phyloP scores from a whole-genome alignment of 2,797 vertebrate species.

The Lithobates sylvaticus region DNA sequence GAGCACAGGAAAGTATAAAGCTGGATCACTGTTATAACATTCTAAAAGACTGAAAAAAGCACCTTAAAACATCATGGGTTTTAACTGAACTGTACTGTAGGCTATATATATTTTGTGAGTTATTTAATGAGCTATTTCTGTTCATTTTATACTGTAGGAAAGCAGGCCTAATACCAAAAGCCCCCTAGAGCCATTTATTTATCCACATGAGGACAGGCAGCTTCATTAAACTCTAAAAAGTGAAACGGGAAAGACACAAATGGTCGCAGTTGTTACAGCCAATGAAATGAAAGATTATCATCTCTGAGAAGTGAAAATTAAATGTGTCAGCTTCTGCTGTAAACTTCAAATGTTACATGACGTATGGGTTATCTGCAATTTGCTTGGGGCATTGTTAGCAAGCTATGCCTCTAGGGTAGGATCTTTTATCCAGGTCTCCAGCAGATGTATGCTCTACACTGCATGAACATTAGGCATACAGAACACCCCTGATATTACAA shows the following conservation, averaged over 20 bases:
- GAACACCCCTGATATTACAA: conserved; percentile 69
- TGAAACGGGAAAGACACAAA: conserved; percentile 71
- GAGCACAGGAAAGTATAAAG: conserved; percentile 51
- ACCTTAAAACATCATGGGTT: conserved; percentile 60
- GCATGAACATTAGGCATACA: conserved; percentile 68
- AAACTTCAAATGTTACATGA: conserved; percentile 68
- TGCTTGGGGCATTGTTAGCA: conserved; percentile 94
- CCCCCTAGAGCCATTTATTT: conserved; percentile 67
- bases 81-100: conserved; percentile 57
- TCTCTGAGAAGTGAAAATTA: conserved; percentile 81
- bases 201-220: conserved; percentile 54
- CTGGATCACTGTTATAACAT: conserved; percentile 50
- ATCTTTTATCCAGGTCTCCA: conserved; percentile 82
- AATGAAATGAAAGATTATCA: conserved; percentile 83
- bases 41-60: conserved; percentile 48
- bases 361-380: conserved; percentile 81
- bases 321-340: conserved; percentile 72
- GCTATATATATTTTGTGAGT: conserved; percentile 66
- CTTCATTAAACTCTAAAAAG: conserved; percentile 71
- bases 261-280: conserved; percentile 71
- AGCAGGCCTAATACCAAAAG: conserved; percentile 58
- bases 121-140: conserved; percentile 72
- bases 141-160: conserved; percentile 66
- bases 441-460: conserved; percentile 83
- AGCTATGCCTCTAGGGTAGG: conserved; percentile 86